Evolutionary conservation across 1,140 invertebrate genomes (phyloP), one percentile per base, ranked within the genome.

Genomic region (Zaprionus camerounensis): DNA sequence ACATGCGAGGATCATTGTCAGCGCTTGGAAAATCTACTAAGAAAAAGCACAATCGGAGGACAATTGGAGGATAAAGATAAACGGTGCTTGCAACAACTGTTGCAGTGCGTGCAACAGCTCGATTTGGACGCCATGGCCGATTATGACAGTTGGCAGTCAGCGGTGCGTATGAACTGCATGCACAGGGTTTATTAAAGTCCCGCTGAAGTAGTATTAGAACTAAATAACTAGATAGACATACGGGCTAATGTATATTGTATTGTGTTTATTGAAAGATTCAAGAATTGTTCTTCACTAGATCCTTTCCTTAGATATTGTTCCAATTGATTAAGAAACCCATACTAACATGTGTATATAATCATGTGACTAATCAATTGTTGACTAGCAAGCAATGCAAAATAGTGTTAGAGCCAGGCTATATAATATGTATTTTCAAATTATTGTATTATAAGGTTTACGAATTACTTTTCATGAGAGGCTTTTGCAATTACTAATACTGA

Each of bases 51-150:
- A 7, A 46, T 46, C 7, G 41, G 41, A 9, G 78, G 77, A 22
- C 70, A 69, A n/a, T 56, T 91, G 26, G 87, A 92, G 64, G 93
- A 93, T 38, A 94, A 94, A 66, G 94, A 95, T 66, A 94, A 93
- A 78, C 92, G 92, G 31, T 94, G 94, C 65, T 91, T 95, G 81
- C 94, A 94, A 78, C 94, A 95, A 77, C 91, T 95, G 71, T 76
- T 94, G 38, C 93, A 94, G 91, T 91, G 94, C 79, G 91, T 95
- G 58, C 94, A 94, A 72, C 94, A 94, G 78, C 91, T 94, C 15
- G 94, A 95, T 91, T 87, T 94, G 65, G 83, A 94, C 68, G 74
- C 81, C n/a, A 82, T 82, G 53, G 67, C 79, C n/a, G 85, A 90
- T 15, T 74, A 82, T 76, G 91, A 91, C 17, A 61, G 78, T 59